Conservation (phyloP, 2,797 vertebrate species). For the Pseudochirops cupreus region DNA sequence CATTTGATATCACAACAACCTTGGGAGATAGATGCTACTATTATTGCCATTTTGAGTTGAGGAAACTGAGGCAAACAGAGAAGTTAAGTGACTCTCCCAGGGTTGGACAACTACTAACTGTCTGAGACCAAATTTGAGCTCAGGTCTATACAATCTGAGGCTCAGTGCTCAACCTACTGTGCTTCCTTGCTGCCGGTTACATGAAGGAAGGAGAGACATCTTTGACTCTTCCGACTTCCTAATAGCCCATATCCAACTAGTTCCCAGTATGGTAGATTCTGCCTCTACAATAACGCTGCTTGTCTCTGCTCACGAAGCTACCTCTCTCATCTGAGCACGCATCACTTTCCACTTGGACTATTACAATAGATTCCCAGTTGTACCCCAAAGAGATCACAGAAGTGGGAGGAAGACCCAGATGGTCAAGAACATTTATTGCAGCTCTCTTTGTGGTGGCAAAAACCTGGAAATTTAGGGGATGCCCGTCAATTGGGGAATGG, state of each 20-base stretch:
- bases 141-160: neutral
- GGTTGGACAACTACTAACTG: neutral
- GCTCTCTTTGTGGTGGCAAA: too few species aligned
- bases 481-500: too few species aligned
- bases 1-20: neutral
- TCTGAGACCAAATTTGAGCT: neutral
- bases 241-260: neutral
- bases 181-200: neutral
- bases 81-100: neutral
- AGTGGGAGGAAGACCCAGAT: too few species aligned
- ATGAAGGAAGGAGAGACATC: neutral
- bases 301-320: neutral
- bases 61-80: neutral
- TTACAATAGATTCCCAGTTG: neutral
- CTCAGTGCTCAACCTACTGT: neutral
- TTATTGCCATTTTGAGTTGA: neutral
- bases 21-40: neutral
- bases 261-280: neutral
- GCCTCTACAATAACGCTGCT: neutral
- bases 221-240: neutral
- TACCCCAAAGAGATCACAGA: too few species aligned
- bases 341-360: neutral
- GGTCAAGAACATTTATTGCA: too few species aligned
- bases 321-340: neutral
- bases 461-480: too few species aligned